phyloP scores from a whole-genome alignment of 2,797 vertebrate genomes.

The Tarsius wallacei region DNA sequence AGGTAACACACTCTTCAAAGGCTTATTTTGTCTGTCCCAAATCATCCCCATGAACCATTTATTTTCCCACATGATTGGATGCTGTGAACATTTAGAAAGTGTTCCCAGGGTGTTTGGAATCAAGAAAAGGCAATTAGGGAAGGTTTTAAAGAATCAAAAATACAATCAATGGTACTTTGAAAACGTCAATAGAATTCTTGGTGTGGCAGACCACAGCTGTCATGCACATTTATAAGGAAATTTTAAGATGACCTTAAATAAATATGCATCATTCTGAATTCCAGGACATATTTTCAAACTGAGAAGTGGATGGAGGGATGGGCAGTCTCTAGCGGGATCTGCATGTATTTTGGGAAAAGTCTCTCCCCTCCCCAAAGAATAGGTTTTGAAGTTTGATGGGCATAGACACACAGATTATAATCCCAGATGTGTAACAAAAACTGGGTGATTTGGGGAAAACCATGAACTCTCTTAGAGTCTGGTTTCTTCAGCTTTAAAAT shows the following conservation, averaged over 20 bases:
- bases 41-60: constrained; percentile 62
- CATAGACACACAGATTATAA: constrained; percentile 12
- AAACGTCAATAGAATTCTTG: constrained; percentile 79
- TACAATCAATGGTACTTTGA: constrained; percentile 70
- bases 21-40: constrained; percentile 51
- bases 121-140: constrained; percentile 87
- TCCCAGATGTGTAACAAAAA: not conserved
- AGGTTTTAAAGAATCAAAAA: constrained; percentile 83
- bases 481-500: constrained; percentile 8
- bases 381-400: not conserved
- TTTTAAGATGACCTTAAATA: constrained; percentile 40
- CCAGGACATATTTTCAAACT: constrained; percentile 65
- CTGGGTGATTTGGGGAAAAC: not conserved
- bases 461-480: not conserved
- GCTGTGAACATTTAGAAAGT: constrained; percentile 77
- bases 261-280: constrained; percentile 63
- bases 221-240: constrained; percentile 66
- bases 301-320: not conserved
- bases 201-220: not conserved
- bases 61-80: constrained; percentile 46
- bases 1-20: not conserved
- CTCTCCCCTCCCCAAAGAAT: not conserved
- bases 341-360: not conserved
- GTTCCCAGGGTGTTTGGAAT: constrained; percentile 86
- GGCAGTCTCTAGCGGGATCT: not conserved